Evolutionary conservation across 2,113 vertebrate species (phyloP), one percentile per base, ranked within the genome.

Genomic region (Xenopus laevis): DNA sequence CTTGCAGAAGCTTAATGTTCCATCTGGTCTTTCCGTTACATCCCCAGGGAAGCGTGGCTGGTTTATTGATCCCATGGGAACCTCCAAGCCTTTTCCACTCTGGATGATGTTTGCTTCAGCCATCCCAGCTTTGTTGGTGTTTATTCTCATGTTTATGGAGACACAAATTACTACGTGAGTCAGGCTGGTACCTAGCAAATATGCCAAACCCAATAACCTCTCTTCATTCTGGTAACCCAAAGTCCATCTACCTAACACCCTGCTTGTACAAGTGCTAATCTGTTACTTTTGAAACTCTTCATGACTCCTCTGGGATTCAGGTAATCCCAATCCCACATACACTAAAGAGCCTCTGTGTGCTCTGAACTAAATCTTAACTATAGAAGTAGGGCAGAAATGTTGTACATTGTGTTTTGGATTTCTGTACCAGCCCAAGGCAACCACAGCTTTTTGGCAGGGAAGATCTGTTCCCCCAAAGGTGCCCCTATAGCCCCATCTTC

Each of bases 101-200:
- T 99, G 97, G 97, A 97, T 99, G 97, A 98, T 98, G 94, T 95
- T 94, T 59, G 97, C 96, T 0, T 94, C 95, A 0, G 85, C 95
- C 10, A 91, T 98, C n/a, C 97, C 97, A 0, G 97, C 97, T 5
- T 89, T 98, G 18, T 88, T 98, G 13, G 96, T 99, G 80, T 98
- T 99, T 85, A 99, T 99, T 83, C 93, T 99, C 72, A 98, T 98
- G 85, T 98, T 99, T 84, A 98, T 99, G 96, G 97, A 99, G 87
- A 98, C 97, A 3, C 97, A 99, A 80, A 99, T 99, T 80, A 99
- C 97, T 1, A 95, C 96, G 97, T 98, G 87, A 87, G 97, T 90
- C 58, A 23, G 66, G 64, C 44, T 12, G 18, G n/a, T 27, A 1
- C n/a, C 53, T 7, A 8, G 15, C 33, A 40, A 40, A 40, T 40